Evolutionary conservation across 2,888 invertebrate species (phyloP), one percentile per base, ranked within the genome.

Genomic region (Bombyx huttoni): DNA sequence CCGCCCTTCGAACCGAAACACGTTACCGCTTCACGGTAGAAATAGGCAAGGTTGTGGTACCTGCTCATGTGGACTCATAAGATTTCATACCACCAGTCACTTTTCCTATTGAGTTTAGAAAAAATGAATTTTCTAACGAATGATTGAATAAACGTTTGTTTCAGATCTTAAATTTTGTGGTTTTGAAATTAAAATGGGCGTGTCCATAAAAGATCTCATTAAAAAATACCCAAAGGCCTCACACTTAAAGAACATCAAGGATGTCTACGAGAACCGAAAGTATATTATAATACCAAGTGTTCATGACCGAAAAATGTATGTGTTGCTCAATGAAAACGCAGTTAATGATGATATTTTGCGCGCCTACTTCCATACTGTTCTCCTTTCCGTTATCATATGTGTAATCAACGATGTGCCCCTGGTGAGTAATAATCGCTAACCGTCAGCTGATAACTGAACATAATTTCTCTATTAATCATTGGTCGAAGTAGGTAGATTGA

Each of bases 351-450:
- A 92, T 59, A 80, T 93, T n/a, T 67, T 95, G 9, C 88, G 91
- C 65, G 91, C 92, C 7, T 94, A 93, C 70, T 93, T 92, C 60
- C 91, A 94, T 65, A 92, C 93, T 7, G 89, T 91, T 34, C 69
- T 93, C 52, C 78, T 91, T 14, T 69, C 83, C 0, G 66, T 74
- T 8, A 56, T 75, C 1, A 72, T 62, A 0, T 78, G 75, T 54
- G 72, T 78, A 3, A 65, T 85, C 58, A 80, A 84, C 64, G 69
- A 71, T 56, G 59, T 61, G 53, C 50, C 65, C n/a, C 59, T 76
- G 72, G 83, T 81, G 64, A 63, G 73, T 61, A 46, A 48, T 9
- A 14, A 52, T 51, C 49, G 34, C 40, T 0, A 24, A 45, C 34
- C 47, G n/a, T 9, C 40, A 12, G 24, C 24, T 24, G n/a, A n/a